Evolutionary conservation across 1,140 invertebrate genomes (phyloP).

Genomic region (Limonius californicus): DNA sequence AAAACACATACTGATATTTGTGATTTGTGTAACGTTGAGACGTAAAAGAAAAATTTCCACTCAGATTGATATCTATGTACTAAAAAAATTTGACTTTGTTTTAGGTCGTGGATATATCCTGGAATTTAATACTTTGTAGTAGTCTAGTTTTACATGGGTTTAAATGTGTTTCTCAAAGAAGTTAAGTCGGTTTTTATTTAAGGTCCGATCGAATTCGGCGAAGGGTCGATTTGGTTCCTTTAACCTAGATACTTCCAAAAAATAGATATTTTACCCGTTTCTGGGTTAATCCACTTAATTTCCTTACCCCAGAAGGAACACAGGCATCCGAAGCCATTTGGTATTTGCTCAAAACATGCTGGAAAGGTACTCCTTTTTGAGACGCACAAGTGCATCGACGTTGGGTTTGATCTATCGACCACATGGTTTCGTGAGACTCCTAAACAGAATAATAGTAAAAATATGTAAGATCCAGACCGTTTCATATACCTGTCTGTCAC

Average conservation of each 20-base stretch:
- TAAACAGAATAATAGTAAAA: background rate
- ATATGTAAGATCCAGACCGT: no score
- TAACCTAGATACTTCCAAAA: background rate
- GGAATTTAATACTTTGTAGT: no score
- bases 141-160: conserved; percentile 37
- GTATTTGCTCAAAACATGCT: conserved; percentile 37
- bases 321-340: conserved; percentile 4
- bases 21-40: no score
- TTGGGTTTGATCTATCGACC: conserved; percentile 34
- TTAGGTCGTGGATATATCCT: no score
- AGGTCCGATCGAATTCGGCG: background rate
- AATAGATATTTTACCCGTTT: background rate
- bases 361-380: conserved; percentile 29
- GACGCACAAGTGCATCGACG: conserved; percentile 39
- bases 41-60: no score
- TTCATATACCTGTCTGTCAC: conserved; percentile 34
- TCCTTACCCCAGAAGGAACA: no score
- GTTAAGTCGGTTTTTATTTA: no score
- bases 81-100: no score
- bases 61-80: no score
- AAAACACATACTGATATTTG: no score
- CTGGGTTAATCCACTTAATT: no score
- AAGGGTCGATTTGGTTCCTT: background rate
- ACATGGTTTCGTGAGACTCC: conserved; percentile 19
- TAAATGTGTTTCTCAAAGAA: no score